Conservation (phyloP, 2,113 vertebrate species). For the Uria lomvia region DNA sequence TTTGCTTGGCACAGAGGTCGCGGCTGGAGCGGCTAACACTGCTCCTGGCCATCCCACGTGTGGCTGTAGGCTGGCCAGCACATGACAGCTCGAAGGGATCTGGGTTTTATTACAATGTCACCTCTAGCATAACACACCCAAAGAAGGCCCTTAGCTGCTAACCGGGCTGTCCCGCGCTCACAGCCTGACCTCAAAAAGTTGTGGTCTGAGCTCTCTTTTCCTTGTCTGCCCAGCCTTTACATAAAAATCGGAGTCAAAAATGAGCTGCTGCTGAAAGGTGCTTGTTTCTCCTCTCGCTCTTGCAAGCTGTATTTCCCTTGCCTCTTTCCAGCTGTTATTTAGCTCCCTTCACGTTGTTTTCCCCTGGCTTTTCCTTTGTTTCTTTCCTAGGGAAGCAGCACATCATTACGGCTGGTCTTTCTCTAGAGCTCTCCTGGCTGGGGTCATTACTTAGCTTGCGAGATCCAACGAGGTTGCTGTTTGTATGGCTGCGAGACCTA, state of each 20-base stretch:
- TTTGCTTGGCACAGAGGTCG: background rate
- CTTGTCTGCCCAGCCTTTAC: background rate
- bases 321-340: constrained; percentile 20
- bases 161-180: background rate
- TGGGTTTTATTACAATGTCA: background rate
- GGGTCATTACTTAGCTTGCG: constrained; percentile 40
- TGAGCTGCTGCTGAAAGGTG: background rate
- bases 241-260: background rate
- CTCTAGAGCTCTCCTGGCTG: constrained; percentile 25
- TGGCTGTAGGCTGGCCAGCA: background rate
- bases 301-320: background rate
- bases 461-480: constrained; percentile 34
- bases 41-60: background rate
- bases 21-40: fast-evolving
- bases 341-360: constrained; percentile 10
- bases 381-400: constrained; percentile 23
- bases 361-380: constrained; percentile 53
- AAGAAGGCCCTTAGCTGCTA: background rate
- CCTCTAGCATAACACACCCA: background rate
- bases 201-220: background rate
- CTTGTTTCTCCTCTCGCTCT: background rate
- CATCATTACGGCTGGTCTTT: constrained; percentile 55
- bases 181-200: background rate
- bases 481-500: constrained; percentile 42
- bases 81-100: background rate